Evolutionary conservation across 2,888 invertebrate species (phyloP).

Genomic region (Lordiphosa andalusiaca): DNA sequence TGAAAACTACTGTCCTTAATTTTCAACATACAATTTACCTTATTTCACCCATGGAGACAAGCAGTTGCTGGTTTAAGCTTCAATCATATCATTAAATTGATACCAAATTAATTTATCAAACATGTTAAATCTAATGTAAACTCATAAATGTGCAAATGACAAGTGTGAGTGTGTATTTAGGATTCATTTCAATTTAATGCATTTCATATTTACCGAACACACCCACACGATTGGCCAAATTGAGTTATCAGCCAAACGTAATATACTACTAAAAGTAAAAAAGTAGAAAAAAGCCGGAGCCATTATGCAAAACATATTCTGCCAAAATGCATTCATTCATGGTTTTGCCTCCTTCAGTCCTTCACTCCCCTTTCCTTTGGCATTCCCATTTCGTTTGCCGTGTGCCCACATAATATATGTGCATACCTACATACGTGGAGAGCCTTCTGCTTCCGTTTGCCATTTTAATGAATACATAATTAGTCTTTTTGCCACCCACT

Average conservation of each 20-base stretch:
- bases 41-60: too few relatives aligned
- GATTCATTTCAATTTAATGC: slow-evolving; percentile 22
- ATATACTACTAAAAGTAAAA: slow-evolving; percentile 18
- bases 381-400: slow-evolving; percentile 22
- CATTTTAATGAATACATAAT: slow-evolving; percentile 76
- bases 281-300: slow-evolving; percentile 13
- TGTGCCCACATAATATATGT: slow-evolving; percentile 6
- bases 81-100: not conserved
- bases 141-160: slow-evolving; percentile 7
- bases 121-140: slow-evolving; percentile 14
- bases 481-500: slow-evolving; percentile 62
- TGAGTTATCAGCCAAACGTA: slow-evolving; percentile 16
- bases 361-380: not conserved
- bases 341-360: slow-evolving; percentile 7
- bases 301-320: slow-evolving; percentile 49
- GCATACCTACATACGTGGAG: slow-evolving; percentile 11
- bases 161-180: slow-evolving; percentile 30
- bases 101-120: slow-evolving; percentile 6
- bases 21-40: too few relatives aligned
- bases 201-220: slow-evolving; percentile 7
- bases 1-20: too few relatives aligned
- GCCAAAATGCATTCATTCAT: slow-evolving; percentile 30
- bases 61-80: too few relatives aligned
- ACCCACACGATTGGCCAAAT: slow-evolving; percentile 7
- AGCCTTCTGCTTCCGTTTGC: slow-evolving; percentile 51